Evolutionary conservation across 2,113 vertebrate genomes (phyloP), one percentile per base, ranked within the genome.

Genomic region (Megaleporinus macrocephalus): DNA sequence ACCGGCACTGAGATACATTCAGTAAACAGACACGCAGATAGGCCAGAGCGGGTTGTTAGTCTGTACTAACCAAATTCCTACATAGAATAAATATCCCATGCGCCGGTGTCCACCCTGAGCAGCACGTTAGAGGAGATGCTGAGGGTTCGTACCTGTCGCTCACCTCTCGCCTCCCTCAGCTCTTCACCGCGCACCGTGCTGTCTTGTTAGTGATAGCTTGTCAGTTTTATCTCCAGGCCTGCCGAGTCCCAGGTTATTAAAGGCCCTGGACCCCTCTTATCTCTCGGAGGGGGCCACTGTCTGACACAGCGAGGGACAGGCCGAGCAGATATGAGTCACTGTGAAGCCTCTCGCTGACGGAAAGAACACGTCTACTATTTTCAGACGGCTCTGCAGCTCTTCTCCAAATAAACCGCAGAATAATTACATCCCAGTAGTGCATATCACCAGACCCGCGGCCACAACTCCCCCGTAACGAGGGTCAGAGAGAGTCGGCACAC

Each of bases 211-310:
- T 49, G 71, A 80, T 76, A 49, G 57, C 20, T 0, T 44, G 59
- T 79, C 84, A 51, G 26, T 22, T 81, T 75, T 83, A 81, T 78
- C 84, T 79, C 18, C n/a, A 62, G 55, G 24, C 68, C 66, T 68
- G 62, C 51, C 59, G 36, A 66, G 51, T 26, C 79, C 33, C 5
- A 24, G 59, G 63, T 73, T 76, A 81, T 82, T 78, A 84, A 80
- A 84, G 77, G 66, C 76, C 73, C 62, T 9, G 68, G 29, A 27
- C 73, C 70, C 22, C 27, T 75, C 41, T 85, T 87, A 87, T 87
- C 83, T 84, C 57, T 41, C 53, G 0, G 10, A 73, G 49, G 66
- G 29, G 72, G 29, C 71, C 44, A 33, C 16, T 4, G n/a, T 4
- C 49, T 49, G 49, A 70, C 59, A 73, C 20, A 59, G 59, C 36